These are phyloP conservation scores for Anarsia innoxiella DNA, from an alignment of 2,888 invertebrate species.

Conservation along the genomic window DNA sequence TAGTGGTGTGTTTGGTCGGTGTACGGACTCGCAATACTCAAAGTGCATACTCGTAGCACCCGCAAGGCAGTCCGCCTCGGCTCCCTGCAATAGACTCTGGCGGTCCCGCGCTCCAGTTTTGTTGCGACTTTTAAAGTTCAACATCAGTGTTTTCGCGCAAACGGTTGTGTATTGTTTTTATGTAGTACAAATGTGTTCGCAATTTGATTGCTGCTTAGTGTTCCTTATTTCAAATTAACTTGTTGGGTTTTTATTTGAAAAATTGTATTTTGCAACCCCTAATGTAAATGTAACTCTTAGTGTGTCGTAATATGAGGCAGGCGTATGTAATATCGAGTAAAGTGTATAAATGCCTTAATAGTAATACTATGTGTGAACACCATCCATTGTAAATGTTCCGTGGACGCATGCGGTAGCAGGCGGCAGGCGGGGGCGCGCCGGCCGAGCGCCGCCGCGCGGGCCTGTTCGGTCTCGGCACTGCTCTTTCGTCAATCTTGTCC, in stretches of 20 bases:
- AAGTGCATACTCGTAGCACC: constrained; percentile 1
- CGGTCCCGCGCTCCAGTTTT: constrained; percentile 35
- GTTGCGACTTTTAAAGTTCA: constrained; percentile 67
- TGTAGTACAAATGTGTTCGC: constrained; percentile 76
- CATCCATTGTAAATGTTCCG: constrained; percentile 44
- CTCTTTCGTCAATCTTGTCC: constrained; percentile 23
- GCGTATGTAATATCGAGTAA: constrained; percentile 46
- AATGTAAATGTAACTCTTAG: constrained; percentile 37
- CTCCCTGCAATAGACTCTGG: neutral
- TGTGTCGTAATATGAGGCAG: constrained; percentile 50
- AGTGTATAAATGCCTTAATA: constrained; percentile 62
- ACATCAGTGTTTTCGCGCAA: constrained; percentile 74
- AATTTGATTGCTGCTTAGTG: constrained; percentile 75
- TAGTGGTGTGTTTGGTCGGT: constrained; percentile 20
- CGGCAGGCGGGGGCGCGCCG: neutral
- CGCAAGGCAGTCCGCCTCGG: neutral
- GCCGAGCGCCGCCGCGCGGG: neutral
- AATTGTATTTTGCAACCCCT: constrained; percentile 53
- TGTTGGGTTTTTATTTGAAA: constrained; percentile 67
- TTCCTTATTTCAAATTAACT: constrained; percentile 66
- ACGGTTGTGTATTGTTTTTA: constrained; percentile 76
- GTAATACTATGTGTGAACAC: constrained; percentile 49
- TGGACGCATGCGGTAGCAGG: constrained; percentile 22
- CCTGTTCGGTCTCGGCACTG: constrained; percentile 15
- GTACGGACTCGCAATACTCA: constrained; percentile 17